Conservation (phyloP, 2,113 vertebrate species). For the Hypanus sabinus region DNA sequence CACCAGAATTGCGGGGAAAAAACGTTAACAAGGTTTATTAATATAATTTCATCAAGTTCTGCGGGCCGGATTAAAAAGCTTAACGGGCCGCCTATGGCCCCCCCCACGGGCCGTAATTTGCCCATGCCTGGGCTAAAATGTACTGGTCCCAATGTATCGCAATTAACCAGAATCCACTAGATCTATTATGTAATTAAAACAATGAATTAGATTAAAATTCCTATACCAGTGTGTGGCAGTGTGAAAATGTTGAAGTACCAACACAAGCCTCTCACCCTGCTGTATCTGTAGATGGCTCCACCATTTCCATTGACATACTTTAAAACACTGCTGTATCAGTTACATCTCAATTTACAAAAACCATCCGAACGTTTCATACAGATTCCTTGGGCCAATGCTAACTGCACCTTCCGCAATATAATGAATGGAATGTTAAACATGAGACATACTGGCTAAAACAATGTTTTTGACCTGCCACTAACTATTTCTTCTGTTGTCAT, state of each 20-base stretch:
- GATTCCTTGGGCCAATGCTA: neutral
- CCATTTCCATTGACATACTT: neutral
- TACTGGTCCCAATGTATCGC: no score
- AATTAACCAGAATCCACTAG: no score
- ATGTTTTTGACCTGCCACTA: neutral
- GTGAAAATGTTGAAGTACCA: neutral
- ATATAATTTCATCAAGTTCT: no score
- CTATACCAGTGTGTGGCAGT: no score
- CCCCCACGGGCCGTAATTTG: no score
- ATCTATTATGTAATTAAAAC: neutral
- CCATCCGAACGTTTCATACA: neutral
- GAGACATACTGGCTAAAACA: neutral
- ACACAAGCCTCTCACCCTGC: neutral
- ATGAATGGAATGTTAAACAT: no score
- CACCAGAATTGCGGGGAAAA: no score
- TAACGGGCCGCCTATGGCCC: no score
- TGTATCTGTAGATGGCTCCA: neutral
- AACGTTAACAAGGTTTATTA: no score
- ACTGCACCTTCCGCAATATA: neutral
- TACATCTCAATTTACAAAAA: neutral
- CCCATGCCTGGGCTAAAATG: no score
- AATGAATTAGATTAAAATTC: neutral
- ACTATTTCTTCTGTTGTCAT: neutral
- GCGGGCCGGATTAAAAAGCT: no score
- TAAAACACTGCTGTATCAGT: neutral